Percentiles rank a stretch among this genome's conserved stretches.
Evolutionary conservation across 2,888 invertebrate species (phyloP).

Genomic region (Pandemis heparana): DNA sequence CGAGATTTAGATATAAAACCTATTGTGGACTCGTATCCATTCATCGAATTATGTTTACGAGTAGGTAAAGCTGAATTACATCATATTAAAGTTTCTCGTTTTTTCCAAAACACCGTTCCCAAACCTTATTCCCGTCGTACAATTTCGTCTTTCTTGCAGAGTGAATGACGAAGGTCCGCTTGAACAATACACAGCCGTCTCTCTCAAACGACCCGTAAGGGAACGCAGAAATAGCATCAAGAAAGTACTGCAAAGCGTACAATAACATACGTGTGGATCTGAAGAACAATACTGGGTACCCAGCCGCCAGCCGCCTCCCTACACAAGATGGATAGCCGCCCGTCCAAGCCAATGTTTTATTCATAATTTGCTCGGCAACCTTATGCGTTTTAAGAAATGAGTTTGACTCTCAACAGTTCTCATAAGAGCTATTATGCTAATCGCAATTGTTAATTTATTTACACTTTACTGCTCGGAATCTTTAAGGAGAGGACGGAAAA

Average conservation of each 20-base stretch:
- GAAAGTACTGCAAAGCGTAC: constrained; percentile 50
- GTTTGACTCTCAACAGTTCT: constrained; percentile 42
- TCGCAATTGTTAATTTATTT: constrained; percentile 40
- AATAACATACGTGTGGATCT: constrained; percentile 55
- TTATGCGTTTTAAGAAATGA: constrained; percentile 50
- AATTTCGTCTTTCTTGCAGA: constrained; percentile 7
- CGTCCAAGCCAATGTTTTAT: constrained; percentile 60
- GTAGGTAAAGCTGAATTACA: neutral
- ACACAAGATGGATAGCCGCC: constrained; percentile 59
- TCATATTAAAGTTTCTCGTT: neutral
- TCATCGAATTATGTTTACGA: no score
- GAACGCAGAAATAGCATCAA: constrained; percentile 32
- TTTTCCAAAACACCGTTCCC: neutral
- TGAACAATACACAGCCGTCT: constrained; percentile 31
- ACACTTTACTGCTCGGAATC: constrained; percentile 22
- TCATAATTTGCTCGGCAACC: constrained; percentile 53
- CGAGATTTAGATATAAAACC: no score
- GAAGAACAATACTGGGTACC: constrained; percentile 42
- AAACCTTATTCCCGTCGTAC: neutral
- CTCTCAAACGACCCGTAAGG: constrained; percentile 38
- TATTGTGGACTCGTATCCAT: no score
- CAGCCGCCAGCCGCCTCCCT: constrained; percentile 31
- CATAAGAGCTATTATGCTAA: constrained; percentile 42
- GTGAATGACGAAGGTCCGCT: constrained; percentile 23
- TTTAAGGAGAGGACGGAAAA: constrained; percentile 11